A percentile compares a stretch with the other conserved stretches of the same genome.
These are phyloP conservation scores for Eucriotettix oculatus DNA, from an alignment of 2,888 invertebrate species.

Conservation along the genomic window DNA sequence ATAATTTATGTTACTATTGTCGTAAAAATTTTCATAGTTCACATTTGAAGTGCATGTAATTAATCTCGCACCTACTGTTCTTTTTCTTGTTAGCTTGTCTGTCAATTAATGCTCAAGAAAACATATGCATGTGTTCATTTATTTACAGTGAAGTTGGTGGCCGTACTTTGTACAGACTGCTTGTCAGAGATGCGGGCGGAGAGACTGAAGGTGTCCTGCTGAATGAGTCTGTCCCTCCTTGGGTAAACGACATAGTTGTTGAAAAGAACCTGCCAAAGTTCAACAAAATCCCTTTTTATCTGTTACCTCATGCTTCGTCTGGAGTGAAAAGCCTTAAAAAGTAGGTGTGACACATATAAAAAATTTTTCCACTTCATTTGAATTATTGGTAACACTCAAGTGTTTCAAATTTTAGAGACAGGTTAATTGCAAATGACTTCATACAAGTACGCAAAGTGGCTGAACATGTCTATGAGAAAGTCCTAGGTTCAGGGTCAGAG, in stretches of 20 bases:
- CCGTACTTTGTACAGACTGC: conserved; percentile 73
- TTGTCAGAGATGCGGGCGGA: conserved; percentile 84
- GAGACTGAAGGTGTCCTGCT: conserved; percentile 85
- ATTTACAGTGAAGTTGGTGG: conserved; percentile 77
- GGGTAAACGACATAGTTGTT: conserved; percentile 90
- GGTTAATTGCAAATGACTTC: conserved; percentile 96
- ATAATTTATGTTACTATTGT: too few species aligned
- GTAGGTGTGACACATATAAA: conserved; percentile 29
- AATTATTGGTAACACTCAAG: background rate
- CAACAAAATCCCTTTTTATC: conserved; percentile 91
- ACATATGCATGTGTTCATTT: too few species aligned
- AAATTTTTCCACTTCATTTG: background rate
- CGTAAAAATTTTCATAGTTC: too few species aligned
- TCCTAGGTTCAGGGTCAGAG: conserved; percentile 57
- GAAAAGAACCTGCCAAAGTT: conserved; percentile 90
- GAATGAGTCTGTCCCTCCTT: conserved; percentile 85
- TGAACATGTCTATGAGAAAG: conserved; percentile 95
- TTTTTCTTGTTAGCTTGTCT: too few species aligned
- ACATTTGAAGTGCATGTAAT: too few species aligned
- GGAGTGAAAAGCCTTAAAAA: conserved; percentile 55
- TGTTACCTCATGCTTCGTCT: conserved; percentile 72
- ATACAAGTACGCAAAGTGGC: conserved; percentile 97
- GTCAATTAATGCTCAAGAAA: too few species aligned
- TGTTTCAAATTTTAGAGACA: conserved; percentile 44
- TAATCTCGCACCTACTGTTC: too few species aligned